Evolutionary conservation across 2,797 vertebrate species (phyloP).

Genomic region (Galago senegalensis): DNA sequence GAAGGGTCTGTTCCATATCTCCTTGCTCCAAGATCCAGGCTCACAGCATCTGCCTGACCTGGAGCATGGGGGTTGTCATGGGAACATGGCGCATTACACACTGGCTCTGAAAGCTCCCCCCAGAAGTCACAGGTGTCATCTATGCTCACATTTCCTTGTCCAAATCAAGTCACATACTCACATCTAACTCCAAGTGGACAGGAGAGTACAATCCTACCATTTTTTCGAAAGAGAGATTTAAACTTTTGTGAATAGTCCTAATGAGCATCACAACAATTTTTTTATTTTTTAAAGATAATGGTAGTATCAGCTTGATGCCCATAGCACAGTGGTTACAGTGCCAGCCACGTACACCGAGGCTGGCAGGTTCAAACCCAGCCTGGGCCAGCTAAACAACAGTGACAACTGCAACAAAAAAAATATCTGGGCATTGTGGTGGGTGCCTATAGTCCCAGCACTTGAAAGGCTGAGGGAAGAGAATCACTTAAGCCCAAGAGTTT

Average conservation of each 20-base stretch:
- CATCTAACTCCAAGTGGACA: not conserved
- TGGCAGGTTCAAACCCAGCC: too few relatives aligned
- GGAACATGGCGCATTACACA: not conserved
- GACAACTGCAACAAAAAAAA: too few relatives aligned
- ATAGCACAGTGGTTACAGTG: too few relatives aligned
- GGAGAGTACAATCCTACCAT: not conserved
- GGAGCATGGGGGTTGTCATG: not conserved
- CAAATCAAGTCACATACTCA: conserved; percentile 8
- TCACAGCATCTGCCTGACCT: not conserved
- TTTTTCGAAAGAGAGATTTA: conserved; percentile 14
- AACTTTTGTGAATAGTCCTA: not conserved
- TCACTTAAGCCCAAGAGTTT: too few relatives aligned
- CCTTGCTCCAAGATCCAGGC: not conserved
- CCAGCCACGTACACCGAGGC: too few relatives aligned
- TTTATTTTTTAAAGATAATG: not conserved
- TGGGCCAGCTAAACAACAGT: too few relatives aligned
- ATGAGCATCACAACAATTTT: not conserved
- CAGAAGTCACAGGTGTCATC: conserved; percentile 47
- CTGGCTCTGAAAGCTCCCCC: not conserved
- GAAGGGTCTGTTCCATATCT: not conserved
- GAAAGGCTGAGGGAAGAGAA: too few relatives aligned
- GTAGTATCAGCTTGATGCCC: not conserved
- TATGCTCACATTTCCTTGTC: conserved; percentile 1
- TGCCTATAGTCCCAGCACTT: too few relatives aligned
- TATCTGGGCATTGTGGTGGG: too few relatives aligned